Conservation (phyloP, 2,113 vertebrate species). For the Lota lota region DNA sequence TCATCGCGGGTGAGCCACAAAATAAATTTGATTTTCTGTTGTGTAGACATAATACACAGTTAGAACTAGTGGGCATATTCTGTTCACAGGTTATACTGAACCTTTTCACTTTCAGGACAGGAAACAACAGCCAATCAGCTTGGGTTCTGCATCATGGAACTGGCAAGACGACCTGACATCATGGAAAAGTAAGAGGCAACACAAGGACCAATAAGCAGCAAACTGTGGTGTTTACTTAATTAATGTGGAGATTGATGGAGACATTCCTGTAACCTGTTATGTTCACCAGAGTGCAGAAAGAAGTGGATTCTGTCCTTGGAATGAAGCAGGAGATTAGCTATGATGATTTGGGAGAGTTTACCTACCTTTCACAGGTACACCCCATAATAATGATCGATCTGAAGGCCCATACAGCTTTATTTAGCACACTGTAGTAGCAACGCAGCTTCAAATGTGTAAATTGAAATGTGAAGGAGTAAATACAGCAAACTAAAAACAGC, state of each 20-base stretch:
- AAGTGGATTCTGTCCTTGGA: constrained; percentile 88
- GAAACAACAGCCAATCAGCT: constrained; percentile 89
- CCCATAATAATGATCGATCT: background rate
- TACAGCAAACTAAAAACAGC: background rate
- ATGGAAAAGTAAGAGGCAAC: constrained; percentile 70
- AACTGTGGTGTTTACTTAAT: background rate
- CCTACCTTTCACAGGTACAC: constrained; percentile 85
- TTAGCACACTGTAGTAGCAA: background rate
- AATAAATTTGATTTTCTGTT: background rate
- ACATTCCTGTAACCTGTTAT: constrained; percentile 5
- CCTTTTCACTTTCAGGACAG: constrained; percentile 74
- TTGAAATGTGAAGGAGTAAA: background rate
- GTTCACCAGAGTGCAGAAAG: constrained; percentile 72
- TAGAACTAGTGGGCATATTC: background rate
- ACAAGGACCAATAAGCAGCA: background rate
- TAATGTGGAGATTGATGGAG: background rate
- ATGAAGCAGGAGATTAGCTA: constrained; percentile 81
- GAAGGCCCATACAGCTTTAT: background rate
- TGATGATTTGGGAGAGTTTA: constrained; percentile 84
- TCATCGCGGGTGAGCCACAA: constrained; percentile 82
- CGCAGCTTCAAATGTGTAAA: background rate
- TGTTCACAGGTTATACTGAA: background rate
- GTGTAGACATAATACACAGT: background rate
- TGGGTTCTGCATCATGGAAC: constrained; percentile 85
- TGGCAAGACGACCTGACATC: constrained; percentile 83